Conservation (phyloP, 2,888 invertebrate species). For the Strigamia maritima region DNA sequence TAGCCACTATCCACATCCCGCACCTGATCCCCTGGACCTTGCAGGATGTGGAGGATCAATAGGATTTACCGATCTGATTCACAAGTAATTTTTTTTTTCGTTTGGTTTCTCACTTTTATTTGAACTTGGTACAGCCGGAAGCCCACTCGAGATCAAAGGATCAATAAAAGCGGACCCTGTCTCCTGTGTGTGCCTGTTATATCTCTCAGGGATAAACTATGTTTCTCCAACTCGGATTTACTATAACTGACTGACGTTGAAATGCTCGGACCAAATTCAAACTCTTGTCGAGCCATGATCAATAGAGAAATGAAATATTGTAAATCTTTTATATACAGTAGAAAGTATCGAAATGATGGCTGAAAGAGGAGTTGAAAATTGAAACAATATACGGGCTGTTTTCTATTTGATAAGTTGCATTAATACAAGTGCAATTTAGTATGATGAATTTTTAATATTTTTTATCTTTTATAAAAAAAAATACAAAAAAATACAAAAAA, state of each 20-base stretch:
- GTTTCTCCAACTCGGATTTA: not conserved
- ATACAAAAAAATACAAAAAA: too few species aligned
- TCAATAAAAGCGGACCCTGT: conserved; percentile 4
- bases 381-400: too few species aligned
- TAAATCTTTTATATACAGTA: not conserved
- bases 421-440: too few species aligned
- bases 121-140: not conserved
- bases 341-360: not conserved
- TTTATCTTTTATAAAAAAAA: too few species aligned
- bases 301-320: not conserved
- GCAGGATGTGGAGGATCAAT: not conserved
- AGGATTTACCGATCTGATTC: conserved; percentile 4
- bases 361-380: too few species aligned
- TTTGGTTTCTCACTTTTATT: not conserved
- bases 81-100: not conserved
- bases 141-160: not conserved
- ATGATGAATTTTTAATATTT: too few species aligned
- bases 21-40: not conserved
- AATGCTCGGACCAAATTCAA: not conserved
- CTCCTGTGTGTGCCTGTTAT: not conserved
- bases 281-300: not conserved
- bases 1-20: not conserved
- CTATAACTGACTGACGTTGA: not conserved
- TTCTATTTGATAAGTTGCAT: too few species aligned
- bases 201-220: not conserved